Percentiles rank a stretch among this genome's conserved stretches.
Conservation (phyloP, 1,140 invertebrate genomes). For the Scaptomyza graminum region DNA sequence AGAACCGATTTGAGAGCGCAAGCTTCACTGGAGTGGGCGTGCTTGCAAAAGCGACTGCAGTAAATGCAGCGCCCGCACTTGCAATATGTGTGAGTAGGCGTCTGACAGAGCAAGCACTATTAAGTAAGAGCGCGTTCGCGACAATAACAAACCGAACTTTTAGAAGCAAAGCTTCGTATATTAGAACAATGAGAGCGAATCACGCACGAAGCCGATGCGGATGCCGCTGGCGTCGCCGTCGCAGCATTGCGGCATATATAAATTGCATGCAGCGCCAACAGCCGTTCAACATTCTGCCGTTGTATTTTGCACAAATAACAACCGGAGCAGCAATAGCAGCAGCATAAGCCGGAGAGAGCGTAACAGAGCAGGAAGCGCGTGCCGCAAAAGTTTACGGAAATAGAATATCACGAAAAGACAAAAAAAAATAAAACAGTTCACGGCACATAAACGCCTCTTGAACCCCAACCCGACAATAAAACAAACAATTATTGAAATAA, state of each 20-base stretch:
- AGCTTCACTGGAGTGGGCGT: slow-evolving; percentile 44
- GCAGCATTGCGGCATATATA: slow-evolving; percentile 50
- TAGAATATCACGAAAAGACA: slow-evolving; percentile 49
- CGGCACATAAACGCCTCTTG: slow-evolving; percentile 18
- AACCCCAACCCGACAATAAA: slow-evolving; percentile 28
- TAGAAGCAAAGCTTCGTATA: slow-evolving; percentile 44
- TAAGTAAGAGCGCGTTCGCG: slow-evolving; percentile 13
- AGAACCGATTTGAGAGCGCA: slow-evolving; percentile 17
- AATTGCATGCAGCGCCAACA: slow-evolving; percentile 57
- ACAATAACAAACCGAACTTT: slow-evolving; percentile 73
- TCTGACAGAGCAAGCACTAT: not conserved
- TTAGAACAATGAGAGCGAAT: slow-evolving; percentile 65
- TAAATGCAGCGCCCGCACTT: slow-evolving; percentile 26
- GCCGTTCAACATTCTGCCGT: slow-evolving; percentile 60
- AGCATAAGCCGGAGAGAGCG: slow-evolving; percentile 27
- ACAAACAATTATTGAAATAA: slow-evolving; percentile 12
- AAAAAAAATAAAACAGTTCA: slow-evolving; percentile 41
- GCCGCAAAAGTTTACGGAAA: slow-evolving; percentile 82
- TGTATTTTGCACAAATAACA: slow-evolving; percentile 63
- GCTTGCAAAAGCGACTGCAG: slow-evolving; percentile 20
- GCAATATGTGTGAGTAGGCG: not conserved
- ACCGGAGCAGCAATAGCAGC: slow-evolving; percentile 16
- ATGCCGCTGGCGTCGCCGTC: slow-evolving; percentile 17
- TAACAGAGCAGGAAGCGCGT: slow-evolving; percentile 59
- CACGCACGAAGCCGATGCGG: slow-evolving; percentile 60